Conservation (phyloP, 2,888 invertebrate genomes). For the Villa cingulata region DNA sequence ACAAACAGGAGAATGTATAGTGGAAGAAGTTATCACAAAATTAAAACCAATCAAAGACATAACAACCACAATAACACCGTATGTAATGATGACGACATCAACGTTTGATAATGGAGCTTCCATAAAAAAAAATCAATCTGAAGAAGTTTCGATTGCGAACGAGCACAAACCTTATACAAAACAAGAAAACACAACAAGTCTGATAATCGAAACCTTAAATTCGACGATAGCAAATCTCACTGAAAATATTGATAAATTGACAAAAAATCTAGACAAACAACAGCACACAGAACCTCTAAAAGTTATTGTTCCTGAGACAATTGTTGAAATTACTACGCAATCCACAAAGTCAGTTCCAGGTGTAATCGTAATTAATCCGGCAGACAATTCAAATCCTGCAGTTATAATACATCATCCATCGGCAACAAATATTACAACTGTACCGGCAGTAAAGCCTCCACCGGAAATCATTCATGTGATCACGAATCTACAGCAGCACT, state of each 20-base stretch:
- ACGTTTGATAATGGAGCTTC: neutral
- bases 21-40: slow-evolving; percentile 5
- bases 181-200: slow-evolving; percentile 2
- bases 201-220: slow-evolving; percentile 30
- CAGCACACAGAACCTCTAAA: slow-evolving; percentile 12
- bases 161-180: no score
- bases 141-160: no score
- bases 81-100: neutral
- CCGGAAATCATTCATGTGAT: slow-evolving; percentile 35
- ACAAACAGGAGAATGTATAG: slow-evolving; percentile 15
- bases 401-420: slow-evolving; percentile 12
- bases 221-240: slow-evolving; percentile 32
- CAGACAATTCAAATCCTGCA: slow-evolving; percentile 18
- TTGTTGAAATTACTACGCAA: slow-evolving; percentile 19
- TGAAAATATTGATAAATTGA: slow-evolving; percentile 26
- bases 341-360: slow-evolving; percentile 23
- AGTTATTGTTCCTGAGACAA: slow-evolving; percentile 11
- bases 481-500: slow-evolving; percentile 20
- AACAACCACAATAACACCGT: neutral
- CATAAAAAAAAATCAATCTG: neutral
- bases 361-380: slow-evolving; percentile 30
- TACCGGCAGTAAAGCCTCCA: slow-evolving; percentile 13
- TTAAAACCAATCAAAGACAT: neutral
- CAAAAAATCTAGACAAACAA: slow-evolving; percentile 12
- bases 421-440: slow-evolving; percentile 18